Evolutionary conservation across 2,797 vertebrate genomes (phyloP), one percentile per base, ranked within the genome.

Genomic region (Chiloscyllium punctatum): DNA sequence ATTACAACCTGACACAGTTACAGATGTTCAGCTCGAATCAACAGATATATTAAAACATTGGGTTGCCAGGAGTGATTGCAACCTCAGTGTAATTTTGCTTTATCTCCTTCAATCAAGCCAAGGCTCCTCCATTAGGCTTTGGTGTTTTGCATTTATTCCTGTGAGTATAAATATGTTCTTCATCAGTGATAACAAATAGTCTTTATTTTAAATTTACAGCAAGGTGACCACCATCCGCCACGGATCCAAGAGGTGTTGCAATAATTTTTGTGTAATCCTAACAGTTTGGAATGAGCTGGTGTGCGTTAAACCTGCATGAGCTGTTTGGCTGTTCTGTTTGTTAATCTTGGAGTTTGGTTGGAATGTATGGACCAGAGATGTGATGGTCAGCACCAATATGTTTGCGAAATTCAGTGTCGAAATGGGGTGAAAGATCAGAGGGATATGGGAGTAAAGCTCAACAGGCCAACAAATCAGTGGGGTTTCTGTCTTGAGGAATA

Each of bases 161-260:
- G 66, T 21, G 4, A 69, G n/a, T 94, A 30, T 62, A 5, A 30
- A 57, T n/a, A 91, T 33, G 13, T 91, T 94, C 68, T 33, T 4
- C n/a, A 27, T 68, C 2, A 15, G 90, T 68, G 16, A 94, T 69
- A 94, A 94, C n/a, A 37, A 94, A 11, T 27, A 13, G 62, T 69
- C n/a, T 94, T 48, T 42, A 69, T 69, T 94, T 94, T 94, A 94
- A 94, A 94, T 96, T 97, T 96, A 94, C 97, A 97, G 97, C 96
- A 97, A 97, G 96, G 96, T 97, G 96, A 97, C 96, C 0, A 94
- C 96, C 96, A 96, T 97, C 96, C 97, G 97, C 88, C 97, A 96
- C 96, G 96, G 96, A 97, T 96, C 86, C 95, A 96, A 97, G 97
- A 98, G 97, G 97, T 97, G 95, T 51, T 96, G 90, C 66, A 95